Percentiles rank a stretch among this genome's conserved stretches.
These are phyloP conservation scores for Pelusios castaneus DNA, from an alignment of 2,113 vertebrate genomes.

Conservation along the genomic window DNA sequence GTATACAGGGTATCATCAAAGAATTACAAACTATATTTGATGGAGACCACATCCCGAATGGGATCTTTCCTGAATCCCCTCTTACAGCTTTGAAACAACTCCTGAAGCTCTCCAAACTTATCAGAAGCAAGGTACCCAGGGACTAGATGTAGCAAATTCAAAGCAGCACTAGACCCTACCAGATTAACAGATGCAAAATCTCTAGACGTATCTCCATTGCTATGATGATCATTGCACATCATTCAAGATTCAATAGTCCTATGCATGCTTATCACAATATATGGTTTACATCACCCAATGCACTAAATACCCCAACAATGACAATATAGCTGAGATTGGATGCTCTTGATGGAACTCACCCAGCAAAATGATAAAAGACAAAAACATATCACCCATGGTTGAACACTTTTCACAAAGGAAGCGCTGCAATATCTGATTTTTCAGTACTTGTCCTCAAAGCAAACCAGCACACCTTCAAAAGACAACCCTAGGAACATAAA, in stretches of 20 bases:
- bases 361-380: not conserved
- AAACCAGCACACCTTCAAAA: not conserved
- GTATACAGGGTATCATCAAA: not conserved
- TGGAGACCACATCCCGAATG: not conserved
- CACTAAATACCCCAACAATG: not conserved
- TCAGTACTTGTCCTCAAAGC: not conserved
- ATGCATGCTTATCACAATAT: not conserved
- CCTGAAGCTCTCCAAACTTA: not conserved
- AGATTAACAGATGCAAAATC: not conserved
- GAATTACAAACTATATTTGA: not conserved
- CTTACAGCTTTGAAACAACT: not conserved
- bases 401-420: not conserved
- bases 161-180: not conserved
- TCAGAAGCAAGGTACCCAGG: not conserved
- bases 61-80: not conserved
- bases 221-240: not conserved
- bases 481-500: not conserved
- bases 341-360: not conserved
- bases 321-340: not conserved
- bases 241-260: not conserved
- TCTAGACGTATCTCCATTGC: not conserved
- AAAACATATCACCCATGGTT: not conserved
- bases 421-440: not conserved
- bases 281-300: not conserved
- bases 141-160: not conserved